Evolutionary conservation across 2,797 vertebrate species (phyloP), one percentile per base, ranked within the genome.

Genomic region (Molossus alvarezi): DNA sequence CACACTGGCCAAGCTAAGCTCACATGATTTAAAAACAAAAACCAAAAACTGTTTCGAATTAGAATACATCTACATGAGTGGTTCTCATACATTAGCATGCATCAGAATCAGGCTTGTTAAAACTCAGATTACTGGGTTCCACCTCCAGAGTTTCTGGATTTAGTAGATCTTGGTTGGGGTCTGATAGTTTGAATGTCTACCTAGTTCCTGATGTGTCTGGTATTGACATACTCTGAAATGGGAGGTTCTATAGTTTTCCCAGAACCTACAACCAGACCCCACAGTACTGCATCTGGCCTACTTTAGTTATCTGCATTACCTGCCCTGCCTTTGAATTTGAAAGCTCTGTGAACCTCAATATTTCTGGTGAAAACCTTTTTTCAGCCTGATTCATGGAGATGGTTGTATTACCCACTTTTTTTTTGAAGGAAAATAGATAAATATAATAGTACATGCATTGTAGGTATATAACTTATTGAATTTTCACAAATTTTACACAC

Each of bases 341-440:
- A 96, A 75, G 45, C 58, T 95, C 79, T 81, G 11, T 45, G 17
- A 60, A 45, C 53, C 64, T 92, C 60, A 83, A 6, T 48, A 58
- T 76, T 92, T 58, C 58, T 88, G 60, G 55, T 67, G 27, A 93
- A 96, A 92, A 84, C 25, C 12, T 14, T 37, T 90, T 91, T 80
- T 64, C 18, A 51, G 62, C 5, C 37, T 60, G 14, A 84, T 25
- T 93, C 62, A 75, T 29, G 14, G 45, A 77, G 48, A 87, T 80
- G 53, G 90, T 23, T 71, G 1, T 58, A 53, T 81, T 79, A 76
- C 13, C 17, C 0, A 64, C 18, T 87, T 87, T 90, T 83, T 90
- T 85, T 33, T 75, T 6, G n/a, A 90, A 37, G 27, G 55, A 15
- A 45, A 88, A 37, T 17, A 90, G n/a, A 81, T 57, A 83, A 90